phyloP scores from a whole-genome alignment of 1,140 invertebrate species.

The Piezodorus guildinii region DNA sequence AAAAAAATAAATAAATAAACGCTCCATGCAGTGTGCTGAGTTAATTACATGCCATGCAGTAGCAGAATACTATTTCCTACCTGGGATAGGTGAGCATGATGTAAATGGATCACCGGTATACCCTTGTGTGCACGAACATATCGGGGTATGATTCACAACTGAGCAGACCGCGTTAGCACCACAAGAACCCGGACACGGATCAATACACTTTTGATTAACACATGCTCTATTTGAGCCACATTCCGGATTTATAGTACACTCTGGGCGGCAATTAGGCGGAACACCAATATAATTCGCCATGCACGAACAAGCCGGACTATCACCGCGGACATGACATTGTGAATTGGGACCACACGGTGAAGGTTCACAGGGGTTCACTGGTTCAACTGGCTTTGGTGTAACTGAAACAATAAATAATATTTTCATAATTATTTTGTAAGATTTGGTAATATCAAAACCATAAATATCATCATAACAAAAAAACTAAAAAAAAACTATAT shows the following conservation, averaged over 20 bases:
- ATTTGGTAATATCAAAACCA: too few relatives aligned
- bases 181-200: slow-evolving; percentile 44
- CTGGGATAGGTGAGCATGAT: slow-evolving; percentile 35
- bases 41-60: slow-evolving; percentile 10
- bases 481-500: too few relatives aligned
- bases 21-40: slow-evolving; percentile 14
- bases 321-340: slow-evolving; percentile 37
- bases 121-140: slow-evolving; percentile 39
- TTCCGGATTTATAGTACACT: slow-evolving; percentile 41
- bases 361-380: slow-evolving; percentile 37
- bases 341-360: slow-evolving; percentile 43
- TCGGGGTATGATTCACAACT: slow-evolving; percentile 39
- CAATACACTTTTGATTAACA: slow-evolving; percentile 38
- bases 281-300: slow-evolving; percentile 39
- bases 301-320: slow-evolving; percentile 39
- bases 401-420: slow-evolving; percentile 26
- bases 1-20: background rate
- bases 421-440: too few relatives aligned
- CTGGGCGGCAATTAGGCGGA: slow-evolving; percentile 41
- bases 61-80: slow-evolving; percentile 35
- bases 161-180: slow-evolving; percentile 42
- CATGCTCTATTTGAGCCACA: slow-evolving; percentile 41
- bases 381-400: slow-evolving; percentile 28
- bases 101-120: slow-evolving; percentile 48
- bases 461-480: too few relatives aligned